Evolutionary conservation across 2,797 vertebrate genomes (phyloP).

Genomic region (Peromyscus melanophrys): DNA sequence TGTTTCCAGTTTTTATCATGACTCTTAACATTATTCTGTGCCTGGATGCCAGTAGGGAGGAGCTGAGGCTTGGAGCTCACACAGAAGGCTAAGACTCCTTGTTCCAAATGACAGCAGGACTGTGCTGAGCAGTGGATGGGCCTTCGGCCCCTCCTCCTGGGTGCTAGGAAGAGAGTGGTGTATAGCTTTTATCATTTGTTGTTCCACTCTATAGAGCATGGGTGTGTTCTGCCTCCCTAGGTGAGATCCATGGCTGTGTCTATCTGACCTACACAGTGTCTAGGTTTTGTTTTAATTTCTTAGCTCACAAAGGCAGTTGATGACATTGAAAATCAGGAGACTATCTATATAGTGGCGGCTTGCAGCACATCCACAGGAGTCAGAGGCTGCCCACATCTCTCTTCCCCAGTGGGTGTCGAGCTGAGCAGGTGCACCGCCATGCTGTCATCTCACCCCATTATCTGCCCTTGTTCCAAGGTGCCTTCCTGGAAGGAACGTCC

Average conservation of each 20-base stretch:
- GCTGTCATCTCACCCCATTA: not conserved
- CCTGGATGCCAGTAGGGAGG: not conserved
- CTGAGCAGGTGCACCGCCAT: not conserved
- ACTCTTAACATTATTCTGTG: not conserved
- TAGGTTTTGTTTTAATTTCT: slow-evolving; percentile 22
- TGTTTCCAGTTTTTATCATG: not conserved
- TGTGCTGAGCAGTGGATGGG: not conserved
- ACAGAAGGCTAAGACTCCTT: not conserved
- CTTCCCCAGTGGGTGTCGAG: not conserved
- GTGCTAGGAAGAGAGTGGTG: not conserved
- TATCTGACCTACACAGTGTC: not conserved
- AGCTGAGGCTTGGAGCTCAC: not conserved
- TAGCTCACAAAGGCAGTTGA: not conserved
- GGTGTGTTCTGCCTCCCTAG: not conserved
- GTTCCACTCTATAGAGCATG: not conserved
- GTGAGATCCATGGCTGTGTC: not conserved
- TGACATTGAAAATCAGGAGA: not conserved
- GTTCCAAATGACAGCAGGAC: not conserved
- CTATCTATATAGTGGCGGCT: not conserved
- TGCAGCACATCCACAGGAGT: not conserved
- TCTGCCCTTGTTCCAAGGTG: slow-evolving; percentile 25
- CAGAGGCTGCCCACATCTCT: not conserved
- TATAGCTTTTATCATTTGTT: not conserved
- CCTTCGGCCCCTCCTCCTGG: not conserved
- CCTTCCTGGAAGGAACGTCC: slow-evolving; percentile 35